A percentile compares a stretch with the other conserved stretches of the same genome.
Evolutionary conservation across 2,113 vertebrate genomes (phyloP).

Genomic region (Clarias macrocephalus): DNA sequence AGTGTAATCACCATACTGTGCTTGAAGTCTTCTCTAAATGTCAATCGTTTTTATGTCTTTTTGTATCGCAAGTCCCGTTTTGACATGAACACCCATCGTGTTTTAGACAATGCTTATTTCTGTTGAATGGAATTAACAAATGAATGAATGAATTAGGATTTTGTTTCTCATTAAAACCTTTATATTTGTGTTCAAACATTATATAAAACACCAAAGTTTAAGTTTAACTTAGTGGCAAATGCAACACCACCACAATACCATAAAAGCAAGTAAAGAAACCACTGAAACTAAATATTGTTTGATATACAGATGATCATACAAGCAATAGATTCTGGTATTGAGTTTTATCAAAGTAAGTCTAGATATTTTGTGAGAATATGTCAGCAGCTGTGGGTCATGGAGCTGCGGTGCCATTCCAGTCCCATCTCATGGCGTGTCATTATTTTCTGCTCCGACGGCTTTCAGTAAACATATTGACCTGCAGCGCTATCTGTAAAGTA

Average conservation of each 20-base stretch:
- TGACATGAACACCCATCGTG: too few species aligned
- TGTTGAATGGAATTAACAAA: background rate
- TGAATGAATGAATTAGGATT: background rate
- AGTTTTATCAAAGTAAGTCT: background rate
- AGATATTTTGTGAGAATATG: constrained; percentile 17
- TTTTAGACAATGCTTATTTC: background rate
- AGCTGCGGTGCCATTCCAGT: constrained; percentile 49
- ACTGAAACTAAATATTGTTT: background rate
- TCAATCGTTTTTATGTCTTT: too few species aligned
- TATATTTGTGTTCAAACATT: background rate
- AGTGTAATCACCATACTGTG: too few species aligned
- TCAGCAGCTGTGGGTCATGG: constrained; percentile 24
- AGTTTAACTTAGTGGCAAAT: background rate
- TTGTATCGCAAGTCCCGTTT: too few species aligned
- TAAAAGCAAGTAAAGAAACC: background rate
- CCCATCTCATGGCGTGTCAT: constrained; percentile 59
- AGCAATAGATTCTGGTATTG: background rate
- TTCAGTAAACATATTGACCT: constrained; percentile 62
- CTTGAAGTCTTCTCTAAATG: too few species aligned
- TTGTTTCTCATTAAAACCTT: background rate
- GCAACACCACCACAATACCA: background rate
- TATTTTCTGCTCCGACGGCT: constrained; percentile 71
- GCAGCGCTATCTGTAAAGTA: constrained; percentile 64
- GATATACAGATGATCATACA: background rate
- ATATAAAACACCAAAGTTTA: background rate